These are phyloP conservation scores for Andrena cerasifolii DNA, from an alignment of 1,140 invertebrate genomes.

Conservation along the genomic window DNA sequence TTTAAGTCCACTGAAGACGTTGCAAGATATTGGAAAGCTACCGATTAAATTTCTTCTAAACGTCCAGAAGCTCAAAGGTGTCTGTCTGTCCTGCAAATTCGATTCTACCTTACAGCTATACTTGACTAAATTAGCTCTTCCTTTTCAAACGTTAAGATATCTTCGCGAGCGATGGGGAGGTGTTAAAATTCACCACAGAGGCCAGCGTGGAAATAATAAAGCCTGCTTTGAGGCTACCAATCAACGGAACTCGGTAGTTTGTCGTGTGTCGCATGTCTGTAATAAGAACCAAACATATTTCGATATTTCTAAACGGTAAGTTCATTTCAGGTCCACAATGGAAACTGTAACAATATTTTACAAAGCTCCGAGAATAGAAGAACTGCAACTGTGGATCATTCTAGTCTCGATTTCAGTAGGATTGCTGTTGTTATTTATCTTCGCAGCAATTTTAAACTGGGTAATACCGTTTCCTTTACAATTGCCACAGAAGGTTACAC, in stretches of 20 bases:
- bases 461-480: constrained; percentile 52
- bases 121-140: background rate
- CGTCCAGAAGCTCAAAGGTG: constrained; percentile 51
- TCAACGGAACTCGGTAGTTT: constrained; percentile 19
- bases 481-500: background rate
- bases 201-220: constrained; percentile 62
- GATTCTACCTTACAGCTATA: background rate
- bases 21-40: constrained; percentile 63
- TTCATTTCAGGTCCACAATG: constrained; percentile 41
- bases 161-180: constrained; percentile 2
- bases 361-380: constrained; percentile 49
- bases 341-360: constrained; percentile 72
- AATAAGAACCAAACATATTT: background rate
- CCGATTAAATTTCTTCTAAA: constrained; percentile 61
- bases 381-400: constrained; percentile 74
- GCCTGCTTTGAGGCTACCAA: constrained; percentile 38
- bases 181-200: constrained; percentile 65
- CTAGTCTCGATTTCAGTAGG: constrained; percentile 73
- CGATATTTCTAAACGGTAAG: background rate
- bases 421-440: constrained; percentile 70
- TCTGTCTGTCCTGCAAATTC: background rate
- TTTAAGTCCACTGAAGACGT: constrained; percentile 54
- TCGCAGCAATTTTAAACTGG: constrained; percentile 68
- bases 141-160: constrained; percentile 29
- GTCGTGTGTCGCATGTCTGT: background rate